phyloP scores from a whole-genome alignment of 2,113 vertebrate species.

The Nymphicus hollandicus region DNA sequence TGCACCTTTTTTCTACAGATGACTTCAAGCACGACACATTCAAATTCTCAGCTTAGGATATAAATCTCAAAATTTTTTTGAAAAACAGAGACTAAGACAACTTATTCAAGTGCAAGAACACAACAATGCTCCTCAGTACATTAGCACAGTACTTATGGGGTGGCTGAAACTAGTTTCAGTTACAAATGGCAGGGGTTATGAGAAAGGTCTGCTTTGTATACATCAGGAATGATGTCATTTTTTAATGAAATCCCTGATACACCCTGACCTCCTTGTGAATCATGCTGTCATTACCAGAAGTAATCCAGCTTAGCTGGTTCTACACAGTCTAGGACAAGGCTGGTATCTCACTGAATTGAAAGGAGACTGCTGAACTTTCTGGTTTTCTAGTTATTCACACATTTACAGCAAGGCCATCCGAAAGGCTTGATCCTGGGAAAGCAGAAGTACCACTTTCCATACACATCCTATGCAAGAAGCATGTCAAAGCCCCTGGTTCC shows the following conservation, averaged over 20 bases:
- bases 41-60: neutral
- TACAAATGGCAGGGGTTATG: neutral
- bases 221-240: neutral
- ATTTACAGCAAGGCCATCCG: neutral
- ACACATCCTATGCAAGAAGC: neutral
- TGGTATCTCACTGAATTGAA: neutral
- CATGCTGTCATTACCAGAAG: neutral
- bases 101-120: neutral
- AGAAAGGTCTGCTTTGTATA: neutral
- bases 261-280: neutral
- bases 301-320: neutral
- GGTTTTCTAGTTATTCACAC: neutral
- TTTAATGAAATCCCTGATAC: neutral
- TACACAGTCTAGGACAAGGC: neutral
- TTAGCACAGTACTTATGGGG: neutral
- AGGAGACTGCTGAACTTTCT: neutral
- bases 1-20: neutral
- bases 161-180: neutral
- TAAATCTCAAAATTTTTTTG: neutral
- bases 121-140: neutral
- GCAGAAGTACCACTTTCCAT: neutral
- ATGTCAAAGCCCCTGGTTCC: neutral
- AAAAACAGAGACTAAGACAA: neutral
- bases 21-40: neutral
- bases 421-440: neutral